Conservation (phyloP, 2,888 invertebrate species). For the Deladenus siricidicola region DNA sequence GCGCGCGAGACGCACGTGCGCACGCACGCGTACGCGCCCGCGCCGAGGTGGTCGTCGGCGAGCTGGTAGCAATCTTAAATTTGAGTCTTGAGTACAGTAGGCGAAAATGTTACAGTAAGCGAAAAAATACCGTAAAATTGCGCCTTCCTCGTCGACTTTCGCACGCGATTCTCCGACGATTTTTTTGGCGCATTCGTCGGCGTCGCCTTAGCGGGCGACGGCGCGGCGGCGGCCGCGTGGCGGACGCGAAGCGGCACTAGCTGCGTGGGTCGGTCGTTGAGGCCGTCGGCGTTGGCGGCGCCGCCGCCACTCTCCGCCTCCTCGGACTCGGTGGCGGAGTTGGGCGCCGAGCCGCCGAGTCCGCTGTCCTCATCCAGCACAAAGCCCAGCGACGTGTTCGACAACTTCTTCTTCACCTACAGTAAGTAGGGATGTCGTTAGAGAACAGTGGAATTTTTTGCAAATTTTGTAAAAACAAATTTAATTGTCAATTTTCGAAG, state of each 20-base stretch:
- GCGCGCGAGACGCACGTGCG: conserved; percentile 56
- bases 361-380: conserved; percentile 11
- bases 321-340: neutral
- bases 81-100: neutral
- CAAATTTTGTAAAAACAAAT: too few relatives aligned
- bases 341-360: conserved; percentile 9
- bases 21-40: conserved; percentile 71
- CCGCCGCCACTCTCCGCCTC: conserved; percentile 1
- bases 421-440: too few relatives aligned
- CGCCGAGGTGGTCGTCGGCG: conserved; percentile 87
- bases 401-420: conserved; percentile 7
- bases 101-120: neutral
- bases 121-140: neutral
- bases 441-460: too few relatives aligned
- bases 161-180: neutral
- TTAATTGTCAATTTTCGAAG: too few relatives aligned
- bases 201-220: neutral
- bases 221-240: neutral
- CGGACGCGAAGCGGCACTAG: conserved; percentile 5
- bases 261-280: conserved; percentile 5
- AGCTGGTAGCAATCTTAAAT: conserved; percentile 79
- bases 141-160: neutral
- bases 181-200: neutral
- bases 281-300: neutral
- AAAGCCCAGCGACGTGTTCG: neutral